Percentiles rank a stretch among this genome's conserved stretches.
phyloP scores from a whole-genome alignment of 2,113 vertebrate genomes.

The Oryzias celebensis region DNA sequence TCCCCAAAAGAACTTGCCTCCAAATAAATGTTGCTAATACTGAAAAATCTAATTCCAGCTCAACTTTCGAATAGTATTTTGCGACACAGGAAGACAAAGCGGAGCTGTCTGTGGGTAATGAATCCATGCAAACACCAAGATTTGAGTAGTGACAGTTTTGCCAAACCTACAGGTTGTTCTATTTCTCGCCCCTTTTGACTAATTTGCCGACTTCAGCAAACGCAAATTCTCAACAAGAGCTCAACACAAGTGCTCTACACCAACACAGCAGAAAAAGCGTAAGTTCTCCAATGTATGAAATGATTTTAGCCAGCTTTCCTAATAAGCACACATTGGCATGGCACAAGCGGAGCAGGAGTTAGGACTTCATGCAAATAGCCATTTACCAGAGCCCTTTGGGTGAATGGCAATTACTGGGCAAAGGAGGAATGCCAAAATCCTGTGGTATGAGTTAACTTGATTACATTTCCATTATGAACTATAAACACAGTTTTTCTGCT shows the following conservation, averaged over 20 bases:
- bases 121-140: not conserved
- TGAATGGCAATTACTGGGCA: conserved; percentile 73
- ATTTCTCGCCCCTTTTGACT: not conserved
- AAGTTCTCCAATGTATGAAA: conserved; percentile 26
- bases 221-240: conserved; percentile 1
- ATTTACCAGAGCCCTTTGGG: conserved; percentile 68
- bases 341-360: conserved; percentile 55
- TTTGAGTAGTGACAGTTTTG: not conserved
- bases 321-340: conserved; percentile 48
- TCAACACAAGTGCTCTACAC: conserved; percentile 11
- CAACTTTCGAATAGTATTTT: conserved; percentile 23
- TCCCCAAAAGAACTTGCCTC: conserved; percentile 33
- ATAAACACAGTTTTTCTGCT: conserved; percentile 78
- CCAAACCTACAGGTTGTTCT: conserved; percentile 1
- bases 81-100: conserved; percentile 7
- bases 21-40: conserved; percentile 52
- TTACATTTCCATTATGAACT: conserved; percentile 78
- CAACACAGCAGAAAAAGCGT: not conserved
- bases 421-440: conserved; percentile 73
- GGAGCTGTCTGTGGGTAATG: not conserved
- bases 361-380: conserved; percentile 56
- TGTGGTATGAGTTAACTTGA: conserved; percentile 74
- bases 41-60: conserved; percentile 37
- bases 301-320: conserved; percentile 38
- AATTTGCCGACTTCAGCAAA: not conserved